phyloP scores from a whole-genome alignment of 1,140 invertebrate species.

The Penaeus chinensis region DNA sequence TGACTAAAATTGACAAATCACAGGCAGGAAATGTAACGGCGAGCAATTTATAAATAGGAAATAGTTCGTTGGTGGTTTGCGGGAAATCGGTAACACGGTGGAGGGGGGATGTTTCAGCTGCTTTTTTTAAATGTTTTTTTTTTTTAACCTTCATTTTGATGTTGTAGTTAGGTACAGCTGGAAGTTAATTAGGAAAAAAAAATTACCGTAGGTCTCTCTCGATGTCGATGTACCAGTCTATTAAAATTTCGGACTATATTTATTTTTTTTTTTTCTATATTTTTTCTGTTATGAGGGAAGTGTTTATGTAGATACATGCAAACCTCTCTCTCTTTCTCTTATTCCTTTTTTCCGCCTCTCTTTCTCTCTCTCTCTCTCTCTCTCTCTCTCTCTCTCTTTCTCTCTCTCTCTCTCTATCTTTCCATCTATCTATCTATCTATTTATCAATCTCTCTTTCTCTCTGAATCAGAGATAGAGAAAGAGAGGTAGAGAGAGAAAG shows the following conservation, averaged over 20 bases:
- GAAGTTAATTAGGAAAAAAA: background rate
- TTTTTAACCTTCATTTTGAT: background rate
- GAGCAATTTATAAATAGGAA: constrained; percentile 39
- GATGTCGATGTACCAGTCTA: background rate
- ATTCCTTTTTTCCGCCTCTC: background rate
- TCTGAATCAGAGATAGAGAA: no score
- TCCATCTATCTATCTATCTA: background rate
- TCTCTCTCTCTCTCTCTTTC: background rate
- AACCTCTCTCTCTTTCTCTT: background rate
- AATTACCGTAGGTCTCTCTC: no score
- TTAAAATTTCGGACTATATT: no score
- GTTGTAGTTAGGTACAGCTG: background rate
- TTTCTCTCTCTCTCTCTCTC: background rate
- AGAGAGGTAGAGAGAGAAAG: no score
- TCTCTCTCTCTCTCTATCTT: background rate
- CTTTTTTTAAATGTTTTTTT: background rate
- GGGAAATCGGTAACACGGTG: constrained; percentile 26
- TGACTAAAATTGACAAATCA: constrained; percentile 49
- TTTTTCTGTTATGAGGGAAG: no score
- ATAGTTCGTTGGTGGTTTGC: constrained; percentile 35
- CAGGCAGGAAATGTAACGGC: constrained; percentile 38
- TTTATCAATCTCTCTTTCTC: background rate
- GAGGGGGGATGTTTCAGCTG: background rate
- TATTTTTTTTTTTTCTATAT: background rate
- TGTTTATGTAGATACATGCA: no score